A percentile compares a stretch with the other conserved stretches of the same genome.
These are phyloP conservation scores for Drosophila greeni DNA, from an alignment of 2,888 invertebrate genomes.

Conservation along the genomic window DNA sequence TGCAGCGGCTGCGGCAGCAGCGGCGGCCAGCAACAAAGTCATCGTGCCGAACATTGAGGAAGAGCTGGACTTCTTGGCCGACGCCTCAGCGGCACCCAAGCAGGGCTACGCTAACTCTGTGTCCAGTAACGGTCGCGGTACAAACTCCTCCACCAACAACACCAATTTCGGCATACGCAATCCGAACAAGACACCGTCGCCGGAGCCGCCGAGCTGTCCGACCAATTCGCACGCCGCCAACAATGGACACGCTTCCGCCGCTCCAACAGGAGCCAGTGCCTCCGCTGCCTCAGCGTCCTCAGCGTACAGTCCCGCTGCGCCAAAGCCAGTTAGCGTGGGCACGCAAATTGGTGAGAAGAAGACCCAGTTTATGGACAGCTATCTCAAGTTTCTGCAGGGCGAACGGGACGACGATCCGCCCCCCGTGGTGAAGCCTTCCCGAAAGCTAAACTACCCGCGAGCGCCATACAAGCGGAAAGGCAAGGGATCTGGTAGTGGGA, in stretches of 20 bases:
- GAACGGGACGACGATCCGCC: constrained; percentile 90
- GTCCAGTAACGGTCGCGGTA: constrained; percentile 59
- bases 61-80: constrained; percentile 88
- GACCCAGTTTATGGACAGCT: constrained; percentile 91
- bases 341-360: constrained; percentile 76
- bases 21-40: constrained; percentile 85
- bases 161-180: constrained; percentile 77
- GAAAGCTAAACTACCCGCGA: constrained; percentile 76
- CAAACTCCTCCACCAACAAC: constrained; percentile 70
- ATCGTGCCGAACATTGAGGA: constrained; percentile 94
- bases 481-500: constrained; percentile 41
- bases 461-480: constrained; percentile 66
- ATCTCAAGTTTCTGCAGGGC: constrained; percentile 87
- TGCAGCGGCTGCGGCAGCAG: constrained; percentile 59
- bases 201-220: constrained; percentile 79
- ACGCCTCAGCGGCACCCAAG: constrained; percentile 65
- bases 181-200: constrained; percentile 79
- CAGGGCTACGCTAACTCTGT: constrained; percentile 74
- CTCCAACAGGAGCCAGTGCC: constrained; percentile 20
- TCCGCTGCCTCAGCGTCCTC: constrained; percentile 5
- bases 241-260: constrained; percentile 23
- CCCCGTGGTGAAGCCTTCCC: constrained; percentile 80
- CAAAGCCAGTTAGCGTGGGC: constrained; percentile 74
- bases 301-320: constrained; percentile 62
- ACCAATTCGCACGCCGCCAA: constrained; percentile 20